Evolutionary conservation across 2,888 invertebrate genomes (phyloP).

Genomic region (Drosophila picticornis): DNA sequence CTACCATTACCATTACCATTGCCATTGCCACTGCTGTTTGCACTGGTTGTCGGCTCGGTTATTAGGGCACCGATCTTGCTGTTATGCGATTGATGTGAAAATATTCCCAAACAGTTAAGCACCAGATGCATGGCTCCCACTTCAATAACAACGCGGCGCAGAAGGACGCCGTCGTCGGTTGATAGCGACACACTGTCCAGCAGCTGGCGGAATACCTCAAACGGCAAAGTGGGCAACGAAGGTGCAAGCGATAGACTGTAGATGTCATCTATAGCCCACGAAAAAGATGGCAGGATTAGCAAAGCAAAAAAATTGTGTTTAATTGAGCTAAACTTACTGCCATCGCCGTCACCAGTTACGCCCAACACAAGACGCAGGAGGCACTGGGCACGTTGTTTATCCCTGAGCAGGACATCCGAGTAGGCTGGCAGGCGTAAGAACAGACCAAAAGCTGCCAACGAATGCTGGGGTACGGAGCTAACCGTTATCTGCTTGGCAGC

Average conservation of each 20-base stretch:
- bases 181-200: constrained; percentile 91
- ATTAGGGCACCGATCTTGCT: constrained; percentile 83
- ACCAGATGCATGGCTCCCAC: constrained; percentile 94
- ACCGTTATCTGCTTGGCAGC: constrained; percentile 86
- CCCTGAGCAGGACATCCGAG: constrained; percentile 94
- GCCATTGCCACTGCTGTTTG: constrained; percentile 20
- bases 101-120: constrained; percentile 94
- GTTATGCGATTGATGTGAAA: constrained; percentile 91
- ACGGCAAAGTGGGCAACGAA: constrained; percentile 87
- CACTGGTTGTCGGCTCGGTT: constrained; percentile 44
- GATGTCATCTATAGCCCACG: constrained; percentile 87
- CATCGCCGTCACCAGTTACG: constrained; percentile 96
- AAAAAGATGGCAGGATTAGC: not conserved
- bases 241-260: constrained; percentile 89
- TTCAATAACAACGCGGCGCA: constrained; percentile 92
- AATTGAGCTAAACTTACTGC: constrained; percentile 87
- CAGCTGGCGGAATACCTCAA: constrained; percentile 88
- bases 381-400: constrained; percentile 94
- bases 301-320: not conserved
- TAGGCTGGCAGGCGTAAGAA: constrained; percentile 96
- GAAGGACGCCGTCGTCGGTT: constrained; percentile 90
- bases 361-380: constrained; percentile 94
- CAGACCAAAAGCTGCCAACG: constrained; percentile 95
- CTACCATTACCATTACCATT: constrained; percentile 22
- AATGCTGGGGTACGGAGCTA: constrained; percentile 94